These are phyloP conservation scores for Amazonetta brasiliensis DNA, from an alignment of 2,797 vertebrate species.

Conservation along the genomic window DNA sequence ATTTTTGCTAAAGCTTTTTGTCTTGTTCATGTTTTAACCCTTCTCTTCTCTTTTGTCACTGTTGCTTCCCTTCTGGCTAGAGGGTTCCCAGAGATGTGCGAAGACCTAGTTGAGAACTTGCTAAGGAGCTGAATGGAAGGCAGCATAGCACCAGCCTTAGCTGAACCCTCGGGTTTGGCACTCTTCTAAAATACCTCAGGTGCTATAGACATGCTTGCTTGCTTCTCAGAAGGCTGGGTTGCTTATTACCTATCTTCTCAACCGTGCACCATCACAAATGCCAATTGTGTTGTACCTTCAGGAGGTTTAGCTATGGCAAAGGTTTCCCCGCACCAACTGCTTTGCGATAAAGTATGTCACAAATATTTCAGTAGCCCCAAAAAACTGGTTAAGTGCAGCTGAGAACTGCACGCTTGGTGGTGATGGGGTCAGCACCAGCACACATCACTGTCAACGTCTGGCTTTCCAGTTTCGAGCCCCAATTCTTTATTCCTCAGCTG, in stretches of 20 bases:
- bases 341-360: neutral
- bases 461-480: neutral
- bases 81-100: conserved; percentile 16
- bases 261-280: neutral
- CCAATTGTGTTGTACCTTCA: neutral
- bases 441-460: neutral
- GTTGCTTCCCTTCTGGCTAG: conserved; percentile 35
- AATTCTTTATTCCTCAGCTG: neutral
- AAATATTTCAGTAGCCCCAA: accelerated
- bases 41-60: conserved; percentile 22
- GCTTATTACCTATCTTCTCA: neutral
- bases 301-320: neutral
- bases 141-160: neutral
- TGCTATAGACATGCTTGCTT: neutral
- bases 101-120: conserved; percentile 33
- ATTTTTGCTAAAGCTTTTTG: neutral
- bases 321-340: neutral
- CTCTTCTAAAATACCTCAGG: neutral
- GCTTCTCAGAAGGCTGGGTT: neutral
- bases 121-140: neutral
- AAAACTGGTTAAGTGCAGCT: neutral
- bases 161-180: conserved; percentile 12
- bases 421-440: neutral
- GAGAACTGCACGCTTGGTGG: accelerated
- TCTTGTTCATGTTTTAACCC: conserved; percentile 41